Evolutionary conservation across 2,113 vertebrate genomes (phyloP), one percentile per base, ranked within the genome.

Genomic region (Uropsilus gracilis): DNA sequence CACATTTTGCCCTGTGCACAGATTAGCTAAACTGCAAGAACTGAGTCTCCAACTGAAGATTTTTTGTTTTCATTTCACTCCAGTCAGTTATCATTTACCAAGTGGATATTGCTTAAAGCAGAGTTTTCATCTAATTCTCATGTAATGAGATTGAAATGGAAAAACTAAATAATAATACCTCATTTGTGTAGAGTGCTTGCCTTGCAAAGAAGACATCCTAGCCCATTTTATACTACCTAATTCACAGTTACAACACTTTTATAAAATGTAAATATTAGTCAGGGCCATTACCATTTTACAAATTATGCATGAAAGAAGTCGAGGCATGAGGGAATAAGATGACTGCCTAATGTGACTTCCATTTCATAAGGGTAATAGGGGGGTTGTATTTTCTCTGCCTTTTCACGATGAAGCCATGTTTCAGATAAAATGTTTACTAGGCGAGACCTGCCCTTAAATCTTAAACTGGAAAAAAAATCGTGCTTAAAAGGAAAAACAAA

Each of bases 151-250:
- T 80, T n/a, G 34, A 82, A 95, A 95, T 92, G 61, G 55, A 91
- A 82, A 96, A 95, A 89, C 84, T 68, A 94, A 97, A 88, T 93
- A 92, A 94, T 95, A 95, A 96, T 55, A 88, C 50, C 90, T 94
- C 92, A 78, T 93, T 90, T 91, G 63, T 92, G 68, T 75, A 73
- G 39, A 68, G 37, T 77, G 90, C 72, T 88, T 96, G 39, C 90
- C 91, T 93, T 95, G 90, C 94, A 90, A 90, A 85, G 89, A 97
- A 93, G 75, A 93, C 44, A 94, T 50, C 48, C 50, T 37, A 86
- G 66, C 63, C 86, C 44, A 75, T 88, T 93, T 80, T 88, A 73
- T 71, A 86, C 34, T 81, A 78, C 53, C 83, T 95, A 75, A 94
- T 89, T 90, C 90, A 89, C 18, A 89, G 55, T 69, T 81, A 73